phyloP scores from a whole-genome alignment of 1,140 invertebrate genomes.

The Prorops nasuta region DNA sequence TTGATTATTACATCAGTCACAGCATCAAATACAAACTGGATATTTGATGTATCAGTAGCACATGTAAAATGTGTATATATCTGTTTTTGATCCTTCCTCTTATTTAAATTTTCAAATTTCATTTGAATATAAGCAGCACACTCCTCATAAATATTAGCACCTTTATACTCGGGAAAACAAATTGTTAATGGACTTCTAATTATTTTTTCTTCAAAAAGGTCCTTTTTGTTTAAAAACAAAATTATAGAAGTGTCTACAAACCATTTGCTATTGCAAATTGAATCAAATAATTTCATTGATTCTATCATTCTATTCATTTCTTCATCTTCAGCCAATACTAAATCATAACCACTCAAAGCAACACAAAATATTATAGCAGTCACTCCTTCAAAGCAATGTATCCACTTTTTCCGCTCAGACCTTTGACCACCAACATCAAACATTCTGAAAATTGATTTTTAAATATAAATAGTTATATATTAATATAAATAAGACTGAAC shows the following conservation, averaged over 20 bases:
- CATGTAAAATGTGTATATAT: slow-evolving; percentile 92
- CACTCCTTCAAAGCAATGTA: slow-evolving; percentile 95
- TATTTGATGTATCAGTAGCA: slow-evolving; percentile 89
- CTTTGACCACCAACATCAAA: slow-evolving; percentile 92
- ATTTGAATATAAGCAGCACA: slow-evolving; percentile 84
- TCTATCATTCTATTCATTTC: slow-evolving; percentile 81
- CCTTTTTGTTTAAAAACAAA: slow-evolving; percentile 95
- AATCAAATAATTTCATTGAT: slow-evolving; percentile 93
- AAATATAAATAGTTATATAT: background rate
- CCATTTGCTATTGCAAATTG: slow-evolving; percentile 98
- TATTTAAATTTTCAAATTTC: slow-evolving; percentile 87
- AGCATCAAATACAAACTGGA: slow-evolving; percentile 89
- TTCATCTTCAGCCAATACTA: slow-evolving; percentile 58
- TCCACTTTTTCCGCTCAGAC: slow-evolving; percentile 96
- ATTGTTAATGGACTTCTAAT: slow-evolving; percentile 87
- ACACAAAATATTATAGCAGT: slow-evolving; percentile 97
- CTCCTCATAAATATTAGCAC: slow-evolving; percentile 82
- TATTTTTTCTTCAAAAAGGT: slow-evolving; percentile 94
- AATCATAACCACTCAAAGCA: slow-evolving; percentile 78
- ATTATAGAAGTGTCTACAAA: slow-evolving; percentile 98
- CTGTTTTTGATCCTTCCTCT: slow-evolving; percentile 83
- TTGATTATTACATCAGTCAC: slow-evolving; percentile 93
- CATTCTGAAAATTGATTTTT: slow-evolving; percentile 61
- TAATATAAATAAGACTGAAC: slow-evolving; percentile 4
- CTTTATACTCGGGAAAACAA: slow-evolving; percentile 91